phyloP scores from a whole-genome alignment of 2,888 invertebrate species.

The Lithophane ornitopus region DNA sequence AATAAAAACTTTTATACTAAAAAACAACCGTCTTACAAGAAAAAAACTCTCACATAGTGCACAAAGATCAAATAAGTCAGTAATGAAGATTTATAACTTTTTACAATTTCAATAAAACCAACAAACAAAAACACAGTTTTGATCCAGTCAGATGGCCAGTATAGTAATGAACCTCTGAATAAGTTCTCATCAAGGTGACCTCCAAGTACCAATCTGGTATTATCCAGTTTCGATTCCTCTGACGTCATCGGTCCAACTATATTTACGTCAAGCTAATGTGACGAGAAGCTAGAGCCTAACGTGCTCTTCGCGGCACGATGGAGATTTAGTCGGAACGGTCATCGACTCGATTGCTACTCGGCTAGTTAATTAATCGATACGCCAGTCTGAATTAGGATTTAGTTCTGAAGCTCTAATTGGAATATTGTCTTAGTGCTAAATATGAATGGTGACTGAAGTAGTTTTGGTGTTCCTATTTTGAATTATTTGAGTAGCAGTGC shows the following conservation, averaged over 20 bases:
- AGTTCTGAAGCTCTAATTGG: slow-evolving; percentile 17
- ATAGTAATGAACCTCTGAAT: neutral
- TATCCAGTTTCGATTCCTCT: slow-evolving; percentile 46
- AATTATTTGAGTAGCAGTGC: neutral
- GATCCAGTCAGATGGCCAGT: neutral
- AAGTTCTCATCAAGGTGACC: neutral
- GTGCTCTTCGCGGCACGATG: slow-evolving; percentile 51
- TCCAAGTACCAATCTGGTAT: slow-evolving; percentile 12
- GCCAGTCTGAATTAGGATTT: slow-evolving; percentile 32
- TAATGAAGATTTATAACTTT: neutral
- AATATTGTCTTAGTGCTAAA: slow-evolving; percentile 20
- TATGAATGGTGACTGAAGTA: neutral
- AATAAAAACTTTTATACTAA: no score
- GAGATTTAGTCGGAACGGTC: slow-evolving; percentile 60
- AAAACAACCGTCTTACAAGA: no score
- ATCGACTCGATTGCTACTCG: slow-evolving; percentile 22
- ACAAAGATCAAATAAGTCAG: neutral
- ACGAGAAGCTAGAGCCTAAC: slow-evolving; percentile 53
- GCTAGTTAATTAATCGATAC: slow-evolving; percentile 42
- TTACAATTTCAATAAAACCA: neutral
- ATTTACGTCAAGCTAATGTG: slow-evolving; percentile 53
- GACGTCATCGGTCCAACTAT: slow-evolving; percentile 51
- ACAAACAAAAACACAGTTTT: neutral
- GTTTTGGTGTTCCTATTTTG: neutral
- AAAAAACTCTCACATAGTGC: neutral